Base-by-base conservation (phyloP, 2,888 invertebrate genomes). In the Caenorhabditis angaria region DNA sequence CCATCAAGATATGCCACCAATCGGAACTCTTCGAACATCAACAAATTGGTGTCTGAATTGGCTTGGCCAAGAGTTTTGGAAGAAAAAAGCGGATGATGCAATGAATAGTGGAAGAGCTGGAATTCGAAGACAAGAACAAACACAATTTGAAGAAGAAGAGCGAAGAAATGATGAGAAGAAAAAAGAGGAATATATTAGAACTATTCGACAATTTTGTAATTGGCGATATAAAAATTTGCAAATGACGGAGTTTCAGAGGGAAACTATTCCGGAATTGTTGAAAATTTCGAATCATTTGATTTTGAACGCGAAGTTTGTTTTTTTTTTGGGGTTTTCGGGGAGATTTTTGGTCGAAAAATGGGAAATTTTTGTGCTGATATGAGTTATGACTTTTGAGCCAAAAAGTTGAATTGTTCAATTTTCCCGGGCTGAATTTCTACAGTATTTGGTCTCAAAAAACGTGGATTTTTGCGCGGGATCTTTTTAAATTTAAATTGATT, bases 1-100 rank as follows among this genome's bases (percentile, higher is more conserved):
- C 29, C 94, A 94, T 87, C 90, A 91, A 76, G 90, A 90, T 71
- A 88, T 93, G 32, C 93, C 93, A 20, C 90, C 92, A 0, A 87
- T 92, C 29, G 89, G 89, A 53, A 88, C 91, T 59, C 88, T 94
- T 4, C 89, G 91, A 85, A 90, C 91, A 77, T 93, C 92, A 2
- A 89, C 91, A 25, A 86, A 90, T 28, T 90, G 91, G 82, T 90
- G 92, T 64, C 88, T 93, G 53, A 87, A 91, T 3, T 94, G 93
- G 93, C 88, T 94, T 1, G 90, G 90, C 83, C 24, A 47, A 28
- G 61, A 66, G 48, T 71, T 71, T 58, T 71, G 71, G 71, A 47
- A 41, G 8, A 57, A 48, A 14, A 66, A 71, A 28, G 50, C 71
- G 0, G n/a, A 54, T 1, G n/a, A 53, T n/a, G 66, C 71, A 5